phyloP scores from a whole-genome alignment of 2,797 vertebrate species.

The Gymnoscopelus braueri region DNA sequence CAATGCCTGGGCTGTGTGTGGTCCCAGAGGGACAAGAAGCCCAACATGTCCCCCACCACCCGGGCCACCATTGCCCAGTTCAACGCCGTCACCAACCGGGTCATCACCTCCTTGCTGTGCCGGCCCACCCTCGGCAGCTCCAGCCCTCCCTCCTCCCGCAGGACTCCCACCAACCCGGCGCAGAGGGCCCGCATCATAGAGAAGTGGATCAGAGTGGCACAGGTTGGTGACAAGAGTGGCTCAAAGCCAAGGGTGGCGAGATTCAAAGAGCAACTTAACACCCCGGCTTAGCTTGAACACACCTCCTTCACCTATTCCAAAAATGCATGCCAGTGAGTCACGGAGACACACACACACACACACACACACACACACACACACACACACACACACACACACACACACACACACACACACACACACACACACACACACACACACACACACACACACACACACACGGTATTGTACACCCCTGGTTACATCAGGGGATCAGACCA shows the following conservation, averaged over 20 bases:
- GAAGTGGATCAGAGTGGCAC: constrained; percentile 87
- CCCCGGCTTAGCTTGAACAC: too few species aligned
- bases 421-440: too few species aligned
- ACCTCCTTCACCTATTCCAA: too few species aligned
- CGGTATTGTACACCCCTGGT: too few species aligned
- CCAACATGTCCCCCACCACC: constrained; percentile 83
- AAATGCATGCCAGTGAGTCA: too few species aligned
- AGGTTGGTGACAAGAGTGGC: constrained; percentile 69
- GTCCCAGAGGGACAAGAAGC: constrained; percentile 89
- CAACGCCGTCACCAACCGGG: constrained; percentile 85
- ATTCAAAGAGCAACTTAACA: too few species aligned
- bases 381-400: too few species aligned
- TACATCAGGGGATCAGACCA: too few species aligned
- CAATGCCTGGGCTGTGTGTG: constrained; percentile 90
- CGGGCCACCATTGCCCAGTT: constrained; percentile 89
- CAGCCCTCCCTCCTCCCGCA: constrained; percentile 63
- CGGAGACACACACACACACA: too few species aligned
- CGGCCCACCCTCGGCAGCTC: constrained; percentile 49
- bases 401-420: too few species aligned
- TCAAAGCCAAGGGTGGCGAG: background rate
- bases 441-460: too few species aligned
- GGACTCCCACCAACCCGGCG: constrained; percentile 45
- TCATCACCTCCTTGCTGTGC: constrained; percentile 84
- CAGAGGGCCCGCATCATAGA: constrained; percentile 85
- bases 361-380: too few species aligned